Conservation (phyloP, 2,797 vertebrate genomes). For the Heteromormyrus szaboi region DNA sequence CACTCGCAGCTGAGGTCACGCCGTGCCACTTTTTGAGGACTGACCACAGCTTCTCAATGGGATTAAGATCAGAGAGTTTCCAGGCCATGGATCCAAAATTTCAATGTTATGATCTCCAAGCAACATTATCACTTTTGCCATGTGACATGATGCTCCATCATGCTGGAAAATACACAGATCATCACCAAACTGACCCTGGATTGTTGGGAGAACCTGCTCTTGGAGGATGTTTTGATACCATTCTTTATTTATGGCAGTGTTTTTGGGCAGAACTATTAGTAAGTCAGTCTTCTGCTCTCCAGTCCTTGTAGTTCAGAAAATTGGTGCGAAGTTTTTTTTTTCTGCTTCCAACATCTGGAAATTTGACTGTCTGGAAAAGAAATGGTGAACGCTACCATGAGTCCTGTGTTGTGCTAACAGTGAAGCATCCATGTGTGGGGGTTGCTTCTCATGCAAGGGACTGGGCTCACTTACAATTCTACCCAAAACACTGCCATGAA, state of each 20-base stretch:
- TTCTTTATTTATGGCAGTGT: background rate
- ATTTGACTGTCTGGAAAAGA: background rate
- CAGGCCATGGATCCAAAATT: background rate
- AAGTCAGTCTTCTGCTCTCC: background rate
- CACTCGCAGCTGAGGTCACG: background rate
- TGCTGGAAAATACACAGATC: background rate
- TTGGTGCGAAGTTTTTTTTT: background rate
- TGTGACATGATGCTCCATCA: background rate
- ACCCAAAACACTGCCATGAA: too few species aligned
- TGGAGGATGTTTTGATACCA: background rate
- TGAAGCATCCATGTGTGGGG: too few species aligned
- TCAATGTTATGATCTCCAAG: background rate
- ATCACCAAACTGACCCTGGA: background rate
- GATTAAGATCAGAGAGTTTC: background rate
- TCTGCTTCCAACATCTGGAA: background rate
- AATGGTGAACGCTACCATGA: background rate
- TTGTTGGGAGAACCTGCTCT: background rate
- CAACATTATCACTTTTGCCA: background rate
- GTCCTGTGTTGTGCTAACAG: too few species aligned
- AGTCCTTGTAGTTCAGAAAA: background rate
- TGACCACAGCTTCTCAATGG: background rate
- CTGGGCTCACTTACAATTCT: too few species aligned
- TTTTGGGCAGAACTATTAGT: background rate
- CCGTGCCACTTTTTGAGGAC: background rate
- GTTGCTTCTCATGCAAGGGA: too few species aligned